These are phyloP conservation scores for Yponomeuta malinellus DNA, from an alignment of 2,888 invertebrate species.

Conservation along the genomic window DNA sequence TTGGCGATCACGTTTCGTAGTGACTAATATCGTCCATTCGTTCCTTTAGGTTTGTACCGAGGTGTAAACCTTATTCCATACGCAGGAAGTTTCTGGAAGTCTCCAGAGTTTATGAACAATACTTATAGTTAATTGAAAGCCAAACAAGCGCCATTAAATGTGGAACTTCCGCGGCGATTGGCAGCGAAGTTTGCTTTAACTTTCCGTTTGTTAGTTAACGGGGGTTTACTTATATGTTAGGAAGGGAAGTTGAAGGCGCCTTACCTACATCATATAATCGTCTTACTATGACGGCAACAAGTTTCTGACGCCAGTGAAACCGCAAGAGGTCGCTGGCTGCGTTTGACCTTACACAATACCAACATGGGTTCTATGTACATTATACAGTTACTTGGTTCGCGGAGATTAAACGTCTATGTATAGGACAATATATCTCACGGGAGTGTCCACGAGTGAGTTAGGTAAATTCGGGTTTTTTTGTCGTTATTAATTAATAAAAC, in stretches of 20 bases:
- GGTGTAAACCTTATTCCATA: too few relatives aligned
- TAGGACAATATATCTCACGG: too few relatives aligned
- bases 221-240: slow-evolving; percentile 30
- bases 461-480: too few relatives aligned
- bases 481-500: too few relatives aligned
- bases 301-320: slow-evolving; percentile 9
- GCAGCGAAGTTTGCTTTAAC: slow-evolving; percentile 27
- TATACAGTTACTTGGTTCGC: too few relatives aligned
- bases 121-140: not conserved
- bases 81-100: too few relatives aligned
- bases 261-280: not conserved
- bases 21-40: too few relatives aligned
- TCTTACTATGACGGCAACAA: slow-evolving; percentile 2
- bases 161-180: slow-evolving; percentile 6
- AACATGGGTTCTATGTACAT: too few relatives aligned
- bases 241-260: slow-evolving; percentile 17
- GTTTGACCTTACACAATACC: not conserved
- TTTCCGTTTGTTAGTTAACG: slow-evolving; percentile 31
- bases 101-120: not conserved
- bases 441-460: too few relatives aligned
- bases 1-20: too few relatives aligned
- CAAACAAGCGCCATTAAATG: not conserved
- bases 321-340: not conserved
- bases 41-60: too few relatives aligned
- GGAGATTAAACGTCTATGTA: too few relatives aligned